Base-by-base conservation (phyloP, 2,113 vertebrate species). In the Tetrao urogallus region DNA sequence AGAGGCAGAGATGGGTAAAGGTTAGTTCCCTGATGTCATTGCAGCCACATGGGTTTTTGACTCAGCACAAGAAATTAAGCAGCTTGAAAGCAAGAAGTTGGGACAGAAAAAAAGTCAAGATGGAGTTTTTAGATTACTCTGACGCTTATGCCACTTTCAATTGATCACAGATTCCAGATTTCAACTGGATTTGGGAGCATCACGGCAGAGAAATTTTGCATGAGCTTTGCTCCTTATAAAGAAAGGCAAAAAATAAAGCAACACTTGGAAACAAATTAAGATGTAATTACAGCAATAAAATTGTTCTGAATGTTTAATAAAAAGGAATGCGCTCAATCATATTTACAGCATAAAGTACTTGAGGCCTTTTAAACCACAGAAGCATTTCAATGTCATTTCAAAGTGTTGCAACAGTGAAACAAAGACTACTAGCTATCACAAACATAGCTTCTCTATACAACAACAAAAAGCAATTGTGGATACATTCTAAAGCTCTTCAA, bases 401-500 rank as follows among this genome's bases (percentile, higher is more conserved):
- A 67, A 38, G 82, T 64, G 80, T 80, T 73, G 14, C 5, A 80
- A 67, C 64, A 81, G n/a, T 24, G 8, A 17, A 86, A 58, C 22
- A 54, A 63, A 42, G n/a, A 34, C 11, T 30, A 72, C n/a, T 40
- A 84, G 30, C 11, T 73, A 58, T 38, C 25, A 79, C 16, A 85
- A 76, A 58, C 8, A 64, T 2, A 38, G 28, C 7, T 89, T 85
- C 89, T 82, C 32, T 56, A 3, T 63, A 63, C 30, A 85, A 13
- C 27, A 78, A 79, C 13, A 3, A 12, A 52, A 82, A 92, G 64
- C 11, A 73, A 91, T 72, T 85, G 43, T 82, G 61, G n/a, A 36
- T 76, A 80, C 87, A 96, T 96, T 95, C 85, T 93, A 82, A 89
- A 93, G 63, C 50, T 90, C 86, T 94, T 97, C 85, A 92, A 34